Conservation (phyloP, 2,888 invertebrate species). For the Eretmocerus hayati region DNA sequence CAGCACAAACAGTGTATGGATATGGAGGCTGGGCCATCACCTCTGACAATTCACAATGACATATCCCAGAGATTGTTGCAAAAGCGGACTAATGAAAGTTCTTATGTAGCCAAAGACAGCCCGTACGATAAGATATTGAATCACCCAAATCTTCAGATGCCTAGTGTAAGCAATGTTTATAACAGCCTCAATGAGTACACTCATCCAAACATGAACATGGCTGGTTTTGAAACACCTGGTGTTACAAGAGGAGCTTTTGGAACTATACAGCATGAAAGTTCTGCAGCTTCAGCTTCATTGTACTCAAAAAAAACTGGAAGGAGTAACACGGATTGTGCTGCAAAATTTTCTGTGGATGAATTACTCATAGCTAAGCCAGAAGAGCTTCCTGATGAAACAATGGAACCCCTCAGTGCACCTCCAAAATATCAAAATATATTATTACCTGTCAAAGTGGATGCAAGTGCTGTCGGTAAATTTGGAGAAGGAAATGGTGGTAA, state of each 20-base stretch:
- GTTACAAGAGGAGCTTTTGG: too few species aligned
- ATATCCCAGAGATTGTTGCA: constrained; percentile 35
- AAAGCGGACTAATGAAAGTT: constrained; percentile 36
- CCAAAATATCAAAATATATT: constrained; percentile 37
- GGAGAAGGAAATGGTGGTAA: constrained; percentile 10
- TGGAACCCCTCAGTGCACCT: constrained; percentile 17
- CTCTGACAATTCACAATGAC: constrained; percentile 35
- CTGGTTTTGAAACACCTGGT: constrained; percentile 24
- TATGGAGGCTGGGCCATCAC: constrained; percentile 26
- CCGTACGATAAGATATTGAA: not conserved
- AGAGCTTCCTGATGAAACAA: constrained; percentile 14
- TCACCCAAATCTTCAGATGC: constrained; percentile 36
- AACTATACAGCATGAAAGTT: too few species aligned
- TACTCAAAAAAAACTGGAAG: constrained; percentile 6
- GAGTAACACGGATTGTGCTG: not conserved
- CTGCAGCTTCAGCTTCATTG: constrained; percentile 10
- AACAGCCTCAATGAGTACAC: constrained; percentile 59
- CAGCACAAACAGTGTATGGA: constrained; percentile 31
- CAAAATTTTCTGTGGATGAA: constrained; percentile 16
- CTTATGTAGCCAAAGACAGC: too few species aligned
- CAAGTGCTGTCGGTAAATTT: constrained; percentile 17
- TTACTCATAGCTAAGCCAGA: constrained; percentile 7
- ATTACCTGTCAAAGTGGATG: constrained; percentile 31
- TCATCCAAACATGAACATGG: constrained; percentile 39
- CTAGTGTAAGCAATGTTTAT: constrained; percentile 58